Conservation (phyloP, 2,888 invertebrate genomes). For the Teleogryllus oceanicus region DNA sequence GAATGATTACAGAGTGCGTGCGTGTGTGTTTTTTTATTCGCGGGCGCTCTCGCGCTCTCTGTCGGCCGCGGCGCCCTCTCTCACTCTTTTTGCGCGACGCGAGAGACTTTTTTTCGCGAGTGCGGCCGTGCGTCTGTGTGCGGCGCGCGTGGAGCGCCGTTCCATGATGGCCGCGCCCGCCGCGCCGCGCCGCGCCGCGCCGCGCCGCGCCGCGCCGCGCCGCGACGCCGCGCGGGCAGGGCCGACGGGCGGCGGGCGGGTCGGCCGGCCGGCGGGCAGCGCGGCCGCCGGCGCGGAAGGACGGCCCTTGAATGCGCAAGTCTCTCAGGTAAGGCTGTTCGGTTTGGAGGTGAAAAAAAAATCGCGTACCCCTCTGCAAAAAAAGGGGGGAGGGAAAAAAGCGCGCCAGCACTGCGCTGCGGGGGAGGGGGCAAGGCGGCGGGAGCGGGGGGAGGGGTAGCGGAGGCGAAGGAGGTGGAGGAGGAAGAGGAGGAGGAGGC, state of each 20-base stretch:
- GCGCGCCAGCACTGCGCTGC: background rate
- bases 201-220: background rate
- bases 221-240: background rate
- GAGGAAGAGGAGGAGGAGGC: background rate
- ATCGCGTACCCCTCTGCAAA: background rate
- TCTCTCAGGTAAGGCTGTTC: slow-evolving; percentile 32
- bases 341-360: slow-evolving; percentile 7
- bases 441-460: background rate
- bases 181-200: slow-evolving; percentile 18
- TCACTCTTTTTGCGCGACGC: background rate
- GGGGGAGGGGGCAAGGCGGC: background rate
- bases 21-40: background rate
- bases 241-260: slow-evolving; percentile 19
- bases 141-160: slow-evolving; percentile 21
- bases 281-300: slow-evolving; percentile 33
- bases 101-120: slow-evolving; percentile 18
- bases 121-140: slow-evolving; percentile 26
- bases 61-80: background rate
- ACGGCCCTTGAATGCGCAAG: slow-evolving; percentile 34
- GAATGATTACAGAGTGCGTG: slow-evolving; percentile 18
- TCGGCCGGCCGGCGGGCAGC: slow-evolving; percentile 27
- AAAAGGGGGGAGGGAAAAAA: background rate
- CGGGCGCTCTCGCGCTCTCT: slow-evolving; percentile 20
- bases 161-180: slow-evolving; percentile 27
- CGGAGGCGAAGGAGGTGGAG: background rate